These are phyloP conservation scores for Drosophila kohkoa DNA, from an alignment of 1,140 invertebrate species.

Conservation along the genomic window DNA sequence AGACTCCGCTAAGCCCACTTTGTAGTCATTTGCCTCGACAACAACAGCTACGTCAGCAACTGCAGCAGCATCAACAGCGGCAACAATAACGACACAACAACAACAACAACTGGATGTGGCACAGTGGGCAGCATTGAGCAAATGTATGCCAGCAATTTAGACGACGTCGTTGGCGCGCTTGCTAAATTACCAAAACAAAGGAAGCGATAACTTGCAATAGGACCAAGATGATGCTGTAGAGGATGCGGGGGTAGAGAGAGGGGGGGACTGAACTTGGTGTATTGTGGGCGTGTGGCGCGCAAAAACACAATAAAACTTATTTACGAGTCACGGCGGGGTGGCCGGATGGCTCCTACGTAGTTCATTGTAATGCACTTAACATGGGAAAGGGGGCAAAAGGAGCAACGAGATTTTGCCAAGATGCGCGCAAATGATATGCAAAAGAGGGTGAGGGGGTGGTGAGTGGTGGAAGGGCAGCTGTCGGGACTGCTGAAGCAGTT, in stretches of 20 bases:
- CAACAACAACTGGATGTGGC: slow-evolving; percentile 29
- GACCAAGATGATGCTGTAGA: slow-evolving; percentile 25
- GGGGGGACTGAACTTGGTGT: background rate
- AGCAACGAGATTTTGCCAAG: slow-evolving; percentile 41
- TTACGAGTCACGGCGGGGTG: slow-evolving; percentile 78
- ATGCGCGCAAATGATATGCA: slow-evolving; percentile 81
- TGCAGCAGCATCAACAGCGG: slow-evolving; percentile 24
- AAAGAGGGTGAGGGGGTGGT: slow-evolving; percentile 36
- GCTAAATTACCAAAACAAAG: slow-evolving; percentile 82
- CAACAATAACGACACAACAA: slow-evolving; percentile 30
- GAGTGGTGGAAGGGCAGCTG: background rate
- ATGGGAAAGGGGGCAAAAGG: slow-evolving; percentile 1
- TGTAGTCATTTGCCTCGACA: slow-evolving; percentile 76
- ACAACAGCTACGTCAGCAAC: slow-evolving; percentile 27
- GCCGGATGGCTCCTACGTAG: slow-evolving; percentile 61
- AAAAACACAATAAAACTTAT: slow-evolving; percentile 83
- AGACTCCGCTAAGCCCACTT: slow-evolving; percentile 73
- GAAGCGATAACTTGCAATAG: slow-evolving; percentile 79
- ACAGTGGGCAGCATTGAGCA: slow-evolving; percentile 59
- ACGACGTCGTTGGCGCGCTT: slow-evolving; percentile 76
- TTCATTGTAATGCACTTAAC: slow-evolving; percentile 83
- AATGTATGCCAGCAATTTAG: slow-evolving; percentile 80
- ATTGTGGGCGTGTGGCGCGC: slow-evolving; percentile 61
- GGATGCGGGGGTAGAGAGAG: background rate
- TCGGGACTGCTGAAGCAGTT: slow-evolving; percentile 39